Conservation (phyloP, 2,888 invertebrate genomes). For the Macaria notata region DNA sequence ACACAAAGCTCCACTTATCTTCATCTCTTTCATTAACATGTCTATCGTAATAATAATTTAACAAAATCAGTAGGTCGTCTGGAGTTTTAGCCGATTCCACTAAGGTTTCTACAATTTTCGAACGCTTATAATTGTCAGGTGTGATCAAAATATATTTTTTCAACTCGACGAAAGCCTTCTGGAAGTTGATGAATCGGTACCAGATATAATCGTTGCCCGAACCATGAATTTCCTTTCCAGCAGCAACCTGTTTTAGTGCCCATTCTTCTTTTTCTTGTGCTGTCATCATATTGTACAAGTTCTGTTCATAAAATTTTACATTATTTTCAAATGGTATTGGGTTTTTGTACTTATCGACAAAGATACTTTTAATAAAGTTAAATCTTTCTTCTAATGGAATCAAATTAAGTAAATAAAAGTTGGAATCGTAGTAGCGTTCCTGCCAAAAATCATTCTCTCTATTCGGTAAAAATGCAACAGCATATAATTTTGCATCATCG, state of each 20-base stretch:
- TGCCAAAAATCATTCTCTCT: slow-evolving; percentile 44
- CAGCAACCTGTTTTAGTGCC: slow-evolving; percentile 13
- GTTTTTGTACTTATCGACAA: slow-evolving; percentile 37
- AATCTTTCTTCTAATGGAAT: slow-evolving; percentile 41
- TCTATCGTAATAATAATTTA: slow-evolving; percentile 44
- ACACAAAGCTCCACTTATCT: slow-evolving; percentile 15
- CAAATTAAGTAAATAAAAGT: slow-evolving; percentile 42
- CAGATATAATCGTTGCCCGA: slow-evolving; percentile 41
- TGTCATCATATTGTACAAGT: slow-evolving; percentile 36
- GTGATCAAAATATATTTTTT: slow-evolving; percentile 29
- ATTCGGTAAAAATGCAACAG: slow-evolving; percentile 41
- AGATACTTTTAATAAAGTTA: slow-evolving; percentile 39
- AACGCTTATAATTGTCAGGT: slow-evolving; percentile 8
- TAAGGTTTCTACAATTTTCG: slow-evolving; percentile 28
- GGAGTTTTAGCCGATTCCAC: slow-evolving; percentile 38
- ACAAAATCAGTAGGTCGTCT: slow-evolving; percentile 35
- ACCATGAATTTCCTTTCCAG: slow-evolving; percentile 39
- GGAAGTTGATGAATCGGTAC: slow-evolving; percentile 44
- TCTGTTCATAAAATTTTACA: slow-evolving; percentile 12
- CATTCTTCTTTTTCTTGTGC: slow-evolving; percentile 40
- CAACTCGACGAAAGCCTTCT: slow-evolving; percentile 39
- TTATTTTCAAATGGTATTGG: slow-evolving; percentile 43
- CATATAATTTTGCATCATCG: slow-evolving; percentile 48
- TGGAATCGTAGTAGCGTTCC: slow-evolving; percentile 38
- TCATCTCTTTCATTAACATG: slow-evolving; percentile 21